Base-by-base conservation (phyloP, 2,888 invertebrate species). In the Drosophila prolongata region DNA sequence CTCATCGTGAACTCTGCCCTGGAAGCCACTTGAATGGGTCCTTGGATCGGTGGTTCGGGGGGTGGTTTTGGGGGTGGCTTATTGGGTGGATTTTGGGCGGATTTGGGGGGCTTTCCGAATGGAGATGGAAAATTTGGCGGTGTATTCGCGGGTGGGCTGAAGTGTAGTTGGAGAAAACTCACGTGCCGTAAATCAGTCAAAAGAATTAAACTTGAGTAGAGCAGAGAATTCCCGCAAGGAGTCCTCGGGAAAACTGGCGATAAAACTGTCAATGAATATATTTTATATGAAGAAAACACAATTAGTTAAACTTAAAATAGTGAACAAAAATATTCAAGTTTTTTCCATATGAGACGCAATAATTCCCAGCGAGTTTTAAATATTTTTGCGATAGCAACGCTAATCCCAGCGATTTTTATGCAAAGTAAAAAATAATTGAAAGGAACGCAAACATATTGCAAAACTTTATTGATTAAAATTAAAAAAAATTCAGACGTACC, bases 161-260 rank as follows among this genome's bases (percentile, higher is more conserved):
- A 35, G 49, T 27, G 16, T 16, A 16, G 16, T 16, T 16, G 30
- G 19, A 4, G 44, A 11, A 40, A 37, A 46, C 46, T 53, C 67
- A 68, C 62, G 62, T 67, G 46, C 42, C 42, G 50, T 61, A 61
- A 66, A 68, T 61, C 75, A 65, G 64, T 40, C 34, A 52, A 42
- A 38, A 11, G 30, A 24, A 65, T 61, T 47, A 24, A 56, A 16
- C 43, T 55, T 49, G 37, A 70, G 38, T 38, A 30, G 46, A 10
- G 30, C 49, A n/a, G 27, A 47, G 46, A 53, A 57, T n/a, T 37
- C 35, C 14, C 13, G 37, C 53, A 14, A 27, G 35, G 49, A 56
- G 49, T 24, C 56, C 1, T 30, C 14, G 34, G 10, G 19, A 49
- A 49, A 54, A 40, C 13, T 10, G 55, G 40, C 71, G 67, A 65